These are phyloP conservation scores for Brassicogethes aeneus DNA, from an alignment of 2,888 invertebrate species.

Conservation along the genomic window DNA sequence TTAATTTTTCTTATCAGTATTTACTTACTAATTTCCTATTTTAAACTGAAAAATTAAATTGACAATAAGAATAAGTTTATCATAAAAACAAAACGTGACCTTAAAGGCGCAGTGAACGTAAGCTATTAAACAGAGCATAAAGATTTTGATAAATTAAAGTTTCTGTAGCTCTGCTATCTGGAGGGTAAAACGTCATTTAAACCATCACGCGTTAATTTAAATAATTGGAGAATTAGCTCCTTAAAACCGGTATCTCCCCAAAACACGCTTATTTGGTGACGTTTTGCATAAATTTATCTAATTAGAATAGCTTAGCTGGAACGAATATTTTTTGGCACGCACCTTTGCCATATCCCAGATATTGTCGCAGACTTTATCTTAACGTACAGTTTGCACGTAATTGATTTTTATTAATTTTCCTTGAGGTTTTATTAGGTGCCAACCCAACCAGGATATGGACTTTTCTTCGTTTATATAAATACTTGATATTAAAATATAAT, in stretches of 20 bases:
- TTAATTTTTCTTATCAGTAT: too few species aligned
- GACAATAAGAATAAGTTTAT: too few species aligned
- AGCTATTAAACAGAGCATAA: not conserved
- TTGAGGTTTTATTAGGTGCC: not conserved
- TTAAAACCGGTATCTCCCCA: constrained; percentile 23
- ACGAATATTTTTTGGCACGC: constrained; percentile 20
- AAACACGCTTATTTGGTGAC: not conserved
- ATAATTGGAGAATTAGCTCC: constrained; percentile 23
- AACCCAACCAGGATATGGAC: too few species aligned
- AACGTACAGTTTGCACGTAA: not conserved
- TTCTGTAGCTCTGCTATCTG: not conserved
- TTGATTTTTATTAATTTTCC: not conserved
- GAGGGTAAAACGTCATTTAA: not conserved
- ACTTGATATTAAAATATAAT: too few species aligned
- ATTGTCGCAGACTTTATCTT: not conserved
- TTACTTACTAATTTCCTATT: too few species aligned
- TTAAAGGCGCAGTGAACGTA: not conserved
- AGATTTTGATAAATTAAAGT: not conserved
- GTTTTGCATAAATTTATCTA: constrained; percentile 2
- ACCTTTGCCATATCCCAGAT: constrained; percentile 6
- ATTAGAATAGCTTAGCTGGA: constrained; percentile 14
- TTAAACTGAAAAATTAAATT: too few species aligned
- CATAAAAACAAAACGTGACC: not conserved
- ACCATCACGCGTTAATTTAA: constrained; percentile 19
- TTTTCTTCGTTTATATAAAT: too few species aligned